Evolutionary conservation across 2,797 vertebrate genomes (phyloP).

Genomic region (Tolypeutes matacus): DNA sequence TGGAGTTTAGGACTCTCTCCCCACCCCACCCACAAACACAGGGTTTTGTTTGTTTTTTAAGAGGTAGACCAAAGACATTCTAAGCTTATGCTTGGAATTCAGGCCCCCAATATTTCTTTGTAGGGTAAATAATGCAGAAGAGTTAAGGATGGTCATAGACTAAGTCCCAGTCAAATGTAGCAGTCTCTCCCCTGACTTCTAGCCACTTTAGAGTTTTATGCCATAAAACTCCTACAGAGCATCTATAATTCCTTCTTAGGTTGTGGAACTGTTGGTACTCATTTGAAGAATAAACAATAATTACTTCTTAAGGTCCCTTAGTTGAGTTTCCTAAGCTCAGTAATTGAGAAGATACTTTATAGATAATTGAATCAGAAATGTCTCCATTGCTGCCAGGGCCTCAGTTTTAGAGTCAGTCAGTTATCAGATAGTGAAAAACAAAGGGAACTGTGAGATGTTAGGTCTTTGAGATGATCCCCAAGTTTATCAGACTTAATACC

Average conservation of each 20-base stretch:
- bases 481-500: not conserved
- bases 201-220: slow-evolving; percentile 10
- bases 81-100: slow-evolving; percentile 18
- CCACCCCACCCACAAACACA: no score
- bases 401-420: not conserved
- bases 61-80: not conserved
- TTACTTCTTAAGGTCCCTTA: not conserved
- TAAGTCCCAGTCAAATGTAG: not conserved
- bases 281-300: not conserved
- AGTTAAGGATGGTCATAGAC: not conserved
- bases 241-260: not conserved
- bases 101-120: not conserved
- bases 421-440: not conserved
- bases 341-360: slow-evolving; percentile 9
- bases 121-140: not conserved
- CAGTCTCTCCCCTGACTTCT: not conserved
- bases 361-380: slow-evolving; percentile 58
- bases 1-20: no score
- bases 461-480: not conserved
- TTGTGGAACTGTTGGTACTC: not conserved
- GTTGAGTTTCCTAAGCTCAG: slow-evolving; percentile 31
- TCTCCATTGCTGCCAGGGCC: not conserved
- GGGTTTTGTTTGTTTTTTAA: not conserved
- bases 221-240: slow-evolving; percentile 43
- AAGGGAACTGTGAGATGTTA: not conserved